phyloP scores from a whole-genome alignment of 1,140 invertebrate species.

The Spodoptera litura region DNA sequence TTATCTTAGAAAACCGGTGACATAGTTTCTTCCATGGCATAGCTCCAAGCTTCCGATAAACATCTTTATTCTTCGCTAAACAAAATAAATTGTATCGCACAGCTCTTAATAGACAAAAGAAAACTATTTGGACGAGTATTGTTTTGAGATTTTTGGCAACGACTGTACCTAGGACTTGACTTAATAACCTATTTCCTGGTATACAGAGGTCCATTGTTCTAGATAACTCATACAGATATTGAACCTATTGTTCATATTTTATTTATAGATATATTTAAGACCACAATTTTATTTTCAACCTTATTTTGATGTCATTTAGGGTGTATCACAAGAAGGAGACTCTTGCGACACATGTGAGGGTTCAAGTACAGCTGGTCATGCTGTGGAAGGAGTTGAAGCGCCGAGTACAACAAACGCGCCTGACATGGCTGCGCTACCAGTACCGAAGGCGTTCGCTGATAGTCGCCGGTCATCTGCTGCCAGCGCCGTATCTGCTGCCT shows the following conservation, averaged over 20 bases:
- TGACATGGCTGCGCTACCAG: conserved; percentile 85
- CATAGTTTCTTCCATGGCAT: conserved; percentile 9
- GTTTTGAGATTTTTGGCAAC: too few relatives aligned
- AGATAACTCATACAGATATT: too few relatives aligned
- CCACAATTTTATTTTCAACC: background rate
- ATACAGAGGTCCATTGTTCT: too few relatives aligned
- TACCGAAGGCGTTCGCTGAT: conserved; percentile 92
- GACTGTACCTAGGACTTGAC: too few relatives aligned
- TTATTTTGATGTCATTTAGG: background rate
- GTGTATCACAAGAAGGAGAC: conserved; percentile 53
- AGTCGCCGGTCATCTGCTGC: conserved; percentile 89
- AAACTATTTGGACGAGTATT: too few relatives aligned
- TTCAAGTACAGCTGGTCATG: conserved; percentile 41
- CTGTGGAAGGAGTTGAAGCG: conserved; percentile 46
- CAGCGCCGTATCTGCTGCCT: conserved; percentile 83
- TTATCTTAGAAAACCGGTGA: background rate
- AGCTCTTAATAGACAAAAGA: too few relatives aligned
- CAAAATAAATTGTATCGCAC: background rate
- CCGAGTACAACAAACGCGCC: conserved; percentile 52
- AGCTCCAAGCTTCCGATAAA: background rate
- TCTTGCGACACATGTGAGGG: conserved; percentile 60
- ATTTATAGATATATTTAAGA: too few relatives aligned
- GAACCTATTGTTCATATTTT: too few relatives aligned
- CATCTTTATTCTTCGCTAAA: background rate
- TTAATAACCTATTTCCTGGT: too few relatives aligned